Evolutionary conservation across 2,888 invertebrate genomes (phyloP).

Genomic region (Ichneumoninae sp.): DNA sequence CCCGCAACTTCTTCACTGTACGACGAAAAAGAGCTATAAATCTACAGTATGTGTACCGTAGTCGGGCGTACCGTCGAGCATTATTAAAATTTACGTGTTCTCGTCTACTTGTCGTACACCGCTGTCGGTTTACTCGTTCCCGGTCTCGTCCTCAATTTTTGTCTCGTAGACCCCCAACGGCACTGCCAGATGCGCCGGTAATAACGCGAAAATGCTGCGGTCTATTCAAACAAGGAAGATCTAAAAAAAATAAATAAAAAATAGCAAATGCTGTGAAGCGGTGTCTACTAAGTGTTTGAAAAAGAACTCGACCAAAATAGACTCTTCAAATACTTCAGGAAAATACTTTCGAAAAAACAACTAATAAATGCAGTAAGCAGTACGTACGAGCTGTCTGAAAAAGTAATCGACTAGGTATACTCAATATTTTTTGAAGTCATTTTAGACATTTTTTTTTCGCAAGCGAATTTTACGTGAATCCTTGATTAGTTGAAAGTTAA

Average conservation of each 20-base stretch:
- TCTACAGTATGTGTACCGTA: background rate
- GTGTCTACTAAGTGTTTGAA: too few species aligned
- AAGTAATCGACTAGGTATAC: too few species aligned
- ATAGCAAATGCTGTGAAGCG: background rate
- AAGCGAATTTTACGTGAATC: too few species aligned
- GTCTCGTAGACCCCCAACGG: background rate
- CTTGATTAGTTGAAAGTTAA: too few species aligned
- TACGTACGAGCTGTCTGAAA: too few species aligned
- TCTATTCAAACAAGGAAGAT: background rate
- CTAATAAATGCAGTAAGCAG: too few species aligned
- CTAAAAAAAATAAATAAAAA: background rate
- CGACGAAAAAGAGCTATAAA: background rate
- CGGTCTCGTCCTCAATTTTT: background rate
- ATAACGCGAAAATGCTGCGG: background rate
- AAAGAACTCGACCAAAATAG: too few species aligned
- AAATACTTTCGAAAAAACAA: too few species aligned
- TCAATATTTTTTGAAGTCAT: too few species aligned
- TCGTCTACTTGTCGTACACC: background rate
- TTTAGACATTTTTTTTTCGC: too few species aligned
- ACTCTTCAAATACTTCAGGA: too few species aligned
- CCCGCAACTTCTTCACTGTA: background rate
- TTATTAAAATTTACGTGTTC: constrained; percentile 10
- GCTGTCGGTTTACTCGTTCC: background rate
- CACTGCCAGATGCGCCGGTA: background rate
- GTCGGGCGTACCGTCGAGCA: background rate